These are phyloP conservation scores for Oophaga sylvatica DNA, from an alignment of 2,797 vertebrate genomes.

Conservation along the genomic window DNA sequence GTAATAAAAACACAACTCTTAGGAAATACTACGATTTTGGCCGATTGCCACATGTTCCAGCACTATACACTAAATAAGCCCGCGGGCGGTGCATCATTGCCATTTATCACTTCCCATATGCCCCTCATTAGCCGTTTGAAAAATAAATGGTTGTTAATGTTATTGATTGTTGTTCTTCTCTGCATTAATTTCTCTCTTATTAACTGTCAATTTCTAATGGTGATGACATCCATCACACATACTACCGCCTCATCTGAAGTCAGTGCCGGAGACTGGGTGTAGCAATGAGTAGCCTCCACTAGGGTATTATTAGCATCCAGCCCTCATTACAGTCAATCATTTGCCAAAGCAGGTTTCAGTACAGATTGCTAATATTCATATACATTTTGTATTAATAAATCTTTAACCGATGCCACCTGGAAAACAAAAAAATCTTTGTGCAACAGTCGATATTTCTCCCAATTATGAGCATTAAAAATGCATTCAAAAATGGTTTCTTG, in stretches of 20 bases:
- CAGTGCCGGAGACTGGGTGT: background rate
- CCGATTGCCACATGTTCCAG: background rate
- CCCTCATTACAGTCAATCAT: constrained; percentile 62
- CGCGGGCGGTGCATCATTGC: background rate
- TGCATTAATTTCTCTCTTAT: constrained; percentile 23
- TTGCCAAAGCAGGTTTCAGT: constrained; percentile 61
- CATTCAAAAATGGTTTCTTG: constrained; percentile 77
- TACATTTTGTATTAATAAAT: constrained; percentile 71
- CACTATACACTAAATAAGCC: background rate
- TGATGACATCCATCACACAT: constrained; percentile 9
- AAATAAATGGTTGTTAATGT: constrained; percentile 9
- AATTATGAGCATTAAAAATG: constrained; percentile 77
- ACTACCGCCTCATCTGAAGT: constrained; percentile 9
- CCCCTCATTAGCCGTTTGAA: background rate
- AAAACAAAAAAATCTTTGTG: constrained; percentile 69
- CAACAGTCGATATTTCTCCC: constrained; percentile 70
- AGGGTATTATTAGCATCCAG: constrained; percentile 55
- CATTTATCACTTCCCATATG: constrained; percentile 15
- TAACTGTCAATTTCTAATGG: constrained; percentile 29
- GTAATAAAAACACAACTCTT: background rate
- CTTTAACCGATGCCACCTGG: constrained; percentile 68
- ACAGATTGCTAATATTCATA: constrained; percentile 67
- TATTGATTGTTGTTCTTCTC: constrained; percentile 32
- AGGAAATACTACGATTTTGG: background rate
- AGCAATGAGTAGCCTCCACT: constrained; percentile 47